phyloP scores from a whole-genome alignment of 2,888 invertebrate genomes.

The Limnephilus marmoratus region DNA sequence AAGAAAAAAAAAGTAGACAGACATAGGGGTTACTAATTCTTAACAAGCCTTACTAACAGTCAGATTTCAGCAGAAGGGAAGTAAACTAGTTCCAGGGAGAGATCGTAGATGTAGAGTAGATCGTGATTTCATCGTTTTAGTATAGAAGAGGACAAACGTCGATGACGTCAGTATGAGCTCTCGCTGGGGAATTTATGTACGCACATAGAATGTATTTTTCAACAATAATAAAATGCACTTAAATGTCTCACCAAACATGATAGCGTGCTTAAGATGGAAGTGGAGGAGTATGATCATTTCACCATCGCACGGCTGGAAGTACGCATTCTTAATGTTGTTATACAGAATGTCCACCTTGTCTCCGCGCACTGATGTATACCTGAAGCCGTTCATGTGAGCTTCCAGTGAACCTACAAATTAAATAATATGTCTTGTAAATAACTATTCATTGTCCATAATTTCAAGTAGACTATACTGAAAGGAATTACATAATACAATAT shows the following conservation, averaged over 20 bases:
- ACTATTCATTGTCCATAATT: not conserved
- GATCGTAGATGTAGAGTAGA: no score
- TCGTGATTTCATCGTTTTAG: no score
- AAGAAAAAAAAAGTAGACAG: no score
- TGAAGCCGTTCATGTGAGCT: constrained; percentile 96
- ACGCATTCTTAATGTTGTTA: constrained; percentile 99
- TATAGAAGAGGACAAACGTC: no score
- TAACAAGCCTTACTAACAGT: not conserved
- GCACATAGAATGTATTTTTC: not conserved
- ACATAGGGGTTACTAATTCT: no score
- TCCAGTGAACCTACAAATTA: constrained; percentile 82
- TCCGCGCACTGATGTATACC: constrained; percentile 99
- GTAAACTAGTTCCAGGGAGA: not conserved
- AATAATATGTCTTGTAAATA: not conserved
- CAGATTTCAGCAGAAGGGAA: not conserved
- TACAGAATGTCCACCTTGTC: constrained; percentile 99
- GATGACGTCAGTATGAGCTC: no score
- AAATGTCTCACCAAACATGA: constrained; percentile 90
- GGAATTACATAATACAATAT: not conserved
- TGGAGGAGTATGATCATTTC: constrained; percentile 99
- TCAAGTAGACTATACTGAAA: not conserved
- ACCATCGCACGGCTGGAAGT: constrained; percentile 99
- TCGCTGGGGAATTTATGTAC: not conserved
- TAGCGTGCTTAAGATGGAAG: constrained; percentile 99
- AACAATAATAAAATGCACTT: not conserved